These are phyloP conservation scores for Solea solea DNA, from an alignment of 2,113 vertebrate genomes.

Conservation along the genomic window DNA sequence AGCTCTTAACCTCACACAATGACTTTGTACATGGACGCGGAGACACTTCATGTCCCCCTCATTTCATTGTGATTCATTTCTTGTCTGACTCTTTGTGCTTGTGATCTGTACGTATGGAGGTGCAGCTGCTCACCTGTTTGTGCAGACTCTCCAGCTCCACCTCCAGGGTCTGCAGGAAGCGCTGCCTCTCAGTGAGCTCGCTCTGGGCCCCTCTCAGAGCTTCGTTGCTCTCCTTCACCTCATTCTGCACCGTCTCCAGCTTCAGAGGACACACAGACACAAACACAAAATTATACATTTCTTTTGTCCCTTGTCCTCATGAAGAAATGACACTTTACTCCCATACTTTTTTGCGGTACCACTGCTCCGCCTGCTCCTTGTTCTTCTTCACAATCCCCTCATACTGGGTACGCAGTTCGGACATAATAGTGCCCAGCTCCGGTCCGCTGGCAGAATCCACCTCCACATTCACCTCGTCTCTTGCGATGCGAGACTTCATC, in stretches of 20 bases:
- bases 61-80: no score
- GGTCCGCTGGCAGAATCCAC: slow-evolving; percentile 79
- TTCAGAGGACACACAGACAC: slow-evolving; percentile 21
- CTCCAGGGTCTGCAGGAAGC: slow-evolving; percentile 82
- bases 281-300: background rate
- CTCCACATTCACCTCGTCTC: slow-evolving; percentile 83
- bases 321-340: background rate
- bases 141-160: slow-evolving; percentile 84
- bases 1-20: no score
- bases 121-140: slow-evolving; percentile 78
- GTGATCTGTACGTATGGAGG: no score
- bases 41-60: no score
- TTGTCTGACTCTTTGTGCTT: no score
- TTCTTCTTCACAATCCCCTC: slow-evolving; percentile 84
- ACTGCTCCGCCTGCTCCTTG: slow-evolving; percentile 83
- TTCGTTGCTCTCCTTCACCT: slow-evolving; percentile 82
- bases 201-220: slow-evolving; percentile 75
- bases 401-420: slow-evolving; percentile 81
- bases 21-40: no score
- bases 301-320: background rate
- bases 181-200: slow-evolving; percentile 81
- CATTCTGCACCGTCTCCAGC: slow-evolving; percentile 81
- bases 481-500: slow-evolving; percentile 76
- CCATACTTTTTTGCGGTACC: slow-evolving; percentile 85
- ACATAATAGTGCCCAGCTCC: slow-evolving; percentile 78